phyloP scores from a whole-genome alignment of 2,888 invertebrate species.

The Ichneumoninae sp. region DNA sequence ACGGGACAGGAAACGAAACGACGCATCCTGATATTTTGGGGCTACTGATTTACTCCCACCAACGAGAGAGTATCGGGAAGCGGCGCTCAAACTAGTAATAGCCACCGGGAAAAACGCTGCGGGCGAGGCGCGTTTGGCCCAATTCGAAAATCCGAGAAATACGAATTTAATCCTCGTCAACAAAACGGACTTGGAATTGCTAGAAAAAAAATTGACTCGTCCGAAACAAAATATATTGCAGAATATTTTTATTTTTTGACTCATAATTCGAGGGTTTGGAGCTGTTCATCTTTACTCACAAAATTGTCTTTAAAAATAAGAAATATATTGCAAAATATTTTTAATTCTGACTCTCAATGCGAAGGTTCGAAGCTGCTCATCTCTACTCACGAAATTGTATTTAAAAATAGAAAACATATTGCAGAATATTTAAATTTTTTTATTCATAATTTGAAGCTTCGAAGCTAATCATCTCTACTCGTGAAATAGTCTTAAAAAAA shows the following conservation, averaged over 20 bases:
- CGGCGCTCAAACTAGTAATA: constrained; percentile 18
- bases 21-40: constrained; percentile 49
- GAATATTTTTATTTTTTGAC: not conserved
- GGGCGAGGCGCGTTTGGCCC: constrained; percentile 8
- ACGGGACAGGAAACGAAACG: constrained; percentile 46
- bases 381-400: no score
- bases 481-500: no score
- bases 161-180: constrained; percentile 20
- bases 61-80: constrained; percentile 14
- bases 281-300: no score
- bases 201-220: not conserved
- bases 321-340: no score
- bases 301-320: no score
- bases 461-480: no score
- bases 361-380: not conserved
- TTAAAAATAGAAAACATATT: not conserved
- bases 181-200: not conserved
- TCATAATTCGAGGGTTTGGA: not conserved
- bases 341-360: no score
- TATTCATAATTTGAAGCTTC: no score
- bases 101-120: constrained; percentile 25
- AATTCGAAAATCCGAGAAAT: constrained; percentile 30
- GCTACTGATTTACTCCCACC: constrained; percentile 42
- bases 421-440: not conserved
- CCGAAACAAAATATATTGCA: not conserved